phyloP scores from a whole-genome alignment of 2,113 vertebrate genomes.

The Ramphastos sulfuratus region DNA sequence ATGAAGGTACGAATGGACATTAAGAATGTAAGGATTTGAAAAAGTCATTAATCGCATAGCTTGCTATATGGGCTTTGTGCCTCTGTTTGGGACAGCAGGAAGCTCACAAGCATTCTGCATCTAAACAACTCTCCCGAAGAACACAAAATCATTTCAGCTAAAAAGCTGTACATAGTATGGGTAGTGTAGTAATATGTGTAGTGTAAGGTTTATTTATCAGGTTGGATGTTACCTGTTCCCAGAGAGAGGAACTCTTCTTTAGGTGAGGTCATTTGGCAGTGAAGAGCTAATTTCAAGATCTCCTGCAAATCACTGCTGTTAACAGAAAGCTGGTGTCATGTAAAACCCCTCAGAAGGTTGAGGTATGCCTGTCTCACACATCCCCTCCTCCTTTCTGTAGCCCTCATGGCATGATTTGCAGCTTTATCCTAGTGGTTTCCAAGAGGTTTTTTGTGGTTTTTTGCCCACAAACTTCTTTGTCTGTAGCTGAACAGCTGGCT shows the following conservation, averaged over 20 bases:
- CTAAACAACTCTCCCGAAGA: background rate
- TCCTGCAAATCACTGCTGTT: background rate
- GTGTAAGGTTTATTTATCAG: background rate
- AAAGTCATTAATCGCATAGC: slow-evolving; percentile 37
- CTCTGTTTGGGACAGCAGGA: background rate
- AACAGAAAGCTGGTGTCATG: background rate
- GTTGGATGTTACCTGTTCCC: background rate
- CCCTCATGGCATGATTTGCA: background rate
- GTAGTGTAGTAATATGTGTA: background rate
- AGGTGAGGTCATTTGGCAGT: background rate
- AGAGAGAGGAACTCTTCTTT: background rate
- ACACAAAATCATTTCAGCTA: background rate
- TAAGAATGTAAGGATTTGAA: slow-evolving; percentile 57
- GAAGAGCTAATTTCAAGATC: background rate
- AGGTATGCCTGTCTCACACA: background rate
- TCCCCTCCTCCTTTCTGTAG: background rate
- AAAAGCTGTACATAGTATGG: background rate
- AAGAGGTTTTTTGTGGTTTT: background rate
- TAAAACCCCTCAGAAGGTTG: background rate
- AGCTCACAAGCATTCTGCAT: background rate
- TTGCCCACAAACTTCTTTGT: background rate
- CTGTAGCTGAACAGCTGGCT: background rate
- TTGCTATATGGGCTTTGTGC: slow-evolving; percentile 42
- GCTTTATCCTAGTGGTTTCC: background rate
- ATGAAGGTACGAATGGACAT: background rate